phyloP scores from a whole-genome alignment of 2,888 invertebrate genomes.

The Cantharis rustica region DNA sequence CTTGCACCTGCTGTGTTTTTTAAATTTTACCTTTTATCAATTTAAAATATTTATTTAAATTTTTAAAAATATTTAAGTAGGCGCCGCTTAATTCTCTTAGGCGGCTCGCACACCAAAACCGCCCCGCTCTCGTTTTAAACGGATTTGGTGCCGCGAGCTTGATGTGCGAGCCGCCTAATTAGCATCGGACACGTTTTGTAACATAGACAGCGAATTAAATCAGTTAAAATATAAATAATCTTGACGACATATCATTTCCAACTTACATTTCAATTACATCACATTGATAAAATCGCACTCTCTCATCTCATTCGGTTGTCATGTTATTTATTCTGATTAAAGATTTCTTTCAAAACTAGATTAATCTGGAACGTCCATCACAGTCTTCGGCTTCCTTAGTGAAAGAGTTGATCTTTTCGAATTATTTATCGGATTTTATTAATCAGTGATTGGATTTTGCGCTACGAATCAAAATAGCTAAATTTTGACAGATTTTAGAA shows the following conservation, averaged over 20 bases:
- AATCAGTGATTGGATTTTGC: neutral
- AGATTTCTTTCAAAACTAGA: neutral
- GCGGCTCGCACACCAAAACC: neutral
- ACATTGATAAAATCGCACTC: constrained; percentile 5
- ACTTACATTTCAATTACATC: constrained; percentile 3
- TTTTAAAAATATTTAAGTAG: neutral
- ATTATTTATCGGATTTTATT: neutral
- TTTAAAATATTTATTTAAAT: neutral
- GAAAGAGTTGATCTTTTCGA: neutral
- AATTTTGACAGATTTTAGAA: neutral
- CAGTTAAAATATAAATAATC: neutral
- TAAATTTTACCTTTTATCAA: neutral
- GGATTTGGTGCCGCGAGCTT: neutral
- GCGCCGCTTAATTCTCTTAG: neutral
- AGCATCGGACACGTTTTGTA: neutral
- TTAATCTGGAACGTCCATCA: neutral
- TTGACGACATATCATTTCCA: neutral
- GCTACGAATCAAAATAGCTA: neutral
- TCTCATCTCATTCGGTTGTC: neutral
- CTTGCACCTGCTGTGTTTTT: neutral
- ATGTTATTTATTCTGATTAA: constrained; percentile 2
- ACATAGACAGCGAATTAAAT: neutral
- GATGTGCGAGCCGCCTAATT: neutral
- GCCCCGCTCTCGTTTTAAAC: neutral
- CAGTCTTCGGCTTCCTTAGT: neutral